phyloP scores from a whole-genome alignment of 1,140 invertebrate genomes.

The Saccostrea cuccullata region DNA sequence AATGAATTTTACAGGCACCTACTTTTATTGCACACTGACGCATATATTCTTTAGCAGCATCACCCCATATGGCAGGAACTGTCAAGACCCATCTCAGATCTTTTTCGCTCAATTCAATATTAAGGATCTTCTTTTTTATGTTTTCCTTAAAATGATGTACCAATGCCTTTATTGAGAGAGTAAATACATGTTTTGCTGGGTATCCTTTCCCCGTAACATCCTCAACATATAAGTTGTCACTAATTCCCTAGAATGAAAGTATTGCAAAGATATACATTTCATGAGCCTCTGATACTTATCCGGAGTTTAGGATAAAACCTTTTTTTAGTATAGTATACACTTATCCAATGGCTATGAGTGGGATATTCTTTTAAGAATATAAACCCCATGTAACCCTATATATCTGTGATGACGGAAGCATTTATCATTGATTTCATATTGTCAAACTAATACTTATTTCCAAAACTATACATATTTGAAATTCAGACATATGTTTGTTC shows the following conservation, averaged over 20 bases:
- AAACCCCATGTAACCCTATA: no score
- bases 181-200: slow-evolving; percentile 1
- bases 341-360: no score
- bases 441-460: no score
- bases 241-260: not conserved
- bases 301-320: no score
- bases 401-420: no score
- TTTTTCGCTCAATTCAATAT: not conserved
- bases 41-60: slow-evolving; percentile 1
- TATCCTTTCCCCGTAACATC: not conserved
- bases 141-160: not conserved
- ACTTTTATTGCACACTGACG: not conserved
- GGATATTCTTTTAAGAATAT: no score
- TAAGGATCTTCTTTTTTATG: not conserved
- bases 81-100: not conserved
- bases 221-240: not conserved
- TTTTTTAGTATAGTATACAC: no score
- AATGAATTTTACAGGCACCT: not conserved
- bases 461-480: no score
- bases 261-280: no score
- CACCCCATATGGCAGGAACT: slow-evolving; percentile 16
- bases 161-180: not conserved
- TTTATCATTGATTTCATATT: no score
- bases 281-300: no score
- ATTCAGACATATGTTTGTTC: no score